Percentiles rank a stretch among this genome's conserved stretches.
Conservation (phyloP, 2,113 vertebrate species). For the Oceanodroma tethys region DNA sequence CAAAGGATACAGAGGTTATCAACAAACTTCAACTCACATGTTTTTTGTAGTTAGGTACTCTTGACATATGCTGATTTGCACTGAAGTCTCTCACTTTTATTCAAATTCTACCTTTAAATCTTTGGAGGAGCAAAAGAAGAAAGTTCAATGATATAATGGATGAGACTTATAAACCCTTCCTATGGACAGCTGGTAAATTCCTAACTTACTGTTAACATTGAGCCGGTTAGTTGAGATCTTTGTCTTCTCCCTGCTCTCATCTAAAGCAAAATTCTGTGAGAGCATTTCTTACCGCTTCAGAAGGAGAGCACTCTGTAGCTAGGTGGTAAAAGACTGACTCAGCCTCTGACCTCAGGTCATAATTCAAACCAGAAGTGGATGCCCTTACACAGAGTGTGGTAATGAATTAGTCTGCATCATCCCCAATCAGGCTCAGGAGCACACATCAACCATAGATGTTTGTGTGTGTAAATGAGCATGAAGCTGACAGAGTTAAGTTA, state of each 20-base stretch:
- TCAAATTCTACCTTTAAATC: slow-evolving; percentile 65
- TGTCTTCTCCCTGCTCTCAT: background rate
- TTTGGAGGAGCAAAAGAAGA: slow-evolving; percentile 73
- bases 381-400: background rate
- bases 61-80: background rate
- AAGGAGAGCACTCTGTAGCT: background rate
- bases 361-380: background rate
- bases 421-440: background rate
- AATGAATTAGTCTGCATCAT: background rate
- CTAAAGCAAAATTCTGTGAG: background rate
- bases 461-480: background rate
- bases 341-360: background rate
- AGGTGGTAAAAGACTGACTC: background rate
- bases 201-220: background rate
- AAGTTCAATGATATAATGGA: slow-evolving; percentile 71
- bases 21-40: background rate
- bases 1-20: background rate
- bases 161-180: slow-evolving; percentile 76
- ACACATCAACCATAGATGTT: background rate
- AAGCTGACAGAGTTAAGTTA: background rate
- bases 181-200: slow-evolving; percentile 72
- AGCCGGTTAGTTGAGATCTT: background rate
- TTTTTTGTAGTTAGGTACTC: background rate
- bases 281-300: background rate
- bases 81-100: background rate